Evolutionary conservation across 37 sponge, comb jelly and placozoan species (phyloP).

Genomic region (Beroe forskalii): DNA sequence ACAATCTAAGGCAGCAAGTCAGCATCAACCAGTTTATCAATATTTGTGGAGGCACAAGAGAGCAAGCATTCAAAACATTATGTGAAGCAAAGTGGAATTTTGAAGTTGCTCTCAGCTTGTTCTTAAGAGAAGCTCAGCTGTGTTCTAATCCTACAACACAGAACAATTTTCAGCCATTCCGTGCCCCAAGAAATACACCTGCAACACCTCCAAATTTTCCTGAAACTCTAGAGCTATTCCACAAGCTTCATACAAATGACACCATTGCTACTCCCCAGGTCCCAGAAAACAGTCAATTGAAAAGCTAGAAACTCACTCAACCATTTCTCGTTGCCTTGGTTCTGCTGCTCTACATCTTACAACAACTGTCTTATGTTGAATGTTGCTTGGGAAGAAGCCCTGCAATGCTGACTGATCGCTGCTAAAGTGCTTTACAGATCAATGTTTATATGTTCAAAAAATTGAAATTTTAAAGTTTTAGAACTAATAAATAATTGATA

Average conservation of each 20-base stretch:
- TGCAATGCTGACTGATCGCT: too few relatives aligned
- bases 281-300: slow-evolving; percentile 30
- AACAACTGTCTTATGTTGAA: not conserved
- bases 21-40: slow-evolving; percentile 51
- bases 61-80: not conserved
- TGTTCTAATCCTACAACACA: not conserved
- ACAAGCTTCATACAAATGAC: slow-evolving; percentile 28
- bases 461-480: too few relatives aligned
- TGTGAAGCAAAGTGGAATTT: slow-evolving; percentile 55
- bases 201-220: slow-evolving; percentile 46
- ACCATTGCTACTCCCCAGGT: not conserved
- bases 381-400: slow-evolving; percentile 32
- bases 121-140: slow-evolving; percentile 4
- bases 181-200: slow-evolving; percentile 26
- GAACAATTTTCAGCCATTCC: slow-evolving; percentile 60
- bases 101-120: slow-evolving; percentile 24
- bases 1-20: slow-evolving; percentile 33
- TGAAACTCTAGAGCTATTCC: slow-evolving; percentile 50
- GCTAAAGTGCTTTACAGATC: too few relatives aligned
- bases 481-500: too few relatives aligned
- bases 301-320: slow-evolving; percentile 3
- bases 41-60: slow-evolving; percentile 23
- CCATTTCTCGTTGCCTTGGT: slow-evolving; percentile 26
- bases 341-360: not conserved
- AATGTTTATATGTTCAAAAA: too few relatives aligned